These are phyloP conservation scores for Spermophilus dauricus DNA, from an alignment of 2,113 vertebrate species.

Conservation along the genomic window DNA sequence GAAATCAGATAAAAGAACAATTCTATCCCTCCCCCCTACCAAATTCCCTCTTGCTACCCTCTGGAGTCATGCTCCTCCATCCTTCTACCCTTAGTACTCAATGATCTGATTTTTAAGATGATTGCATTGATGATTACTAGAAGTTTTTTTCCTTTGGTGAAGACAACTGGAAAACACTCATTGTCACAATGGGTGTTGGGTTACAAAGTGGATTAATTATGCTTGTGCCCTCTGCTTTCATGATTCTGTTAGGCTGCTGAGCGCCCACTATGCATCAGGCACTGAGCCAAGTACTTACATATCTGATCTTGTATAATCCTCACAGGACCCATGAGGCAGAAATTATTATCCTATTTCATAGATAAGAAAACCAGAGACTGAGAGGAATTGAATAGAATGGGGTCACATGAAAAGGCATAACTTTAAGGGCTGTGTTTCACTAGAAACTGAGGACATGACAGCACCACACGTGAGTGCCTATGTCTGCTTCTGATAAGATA, in stretches of 20 bases:
- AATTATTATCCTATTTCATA: background rate
- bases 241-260: background rate
- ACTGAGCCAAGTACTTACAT: background rate
- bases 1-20: background rate
- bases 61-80: background rate
- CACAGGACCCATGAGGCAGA: background rate
- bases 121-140: background rate
- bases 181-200: background rate
- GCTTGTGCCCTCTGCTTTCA: background rate
- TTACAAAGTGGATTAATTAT: background rate
- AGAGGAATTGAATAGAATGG: background rate
- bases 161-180: background rate
- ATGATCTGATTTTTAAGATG: constrained; percentile 31
- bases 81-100: background rate
- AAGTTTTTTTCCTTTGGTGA: background rate
- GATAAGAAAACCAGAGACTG: background rate
- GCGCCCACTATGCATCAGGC: background rate
- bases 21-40: background rate
- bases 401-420: background rate
- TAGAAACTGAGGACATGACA: background rate
- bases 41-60: background rate
- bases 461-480: background rate
- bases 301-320: background rate
- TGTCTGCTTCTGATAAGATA: constrained; percentile 8
- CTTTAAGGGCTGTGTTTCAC: background rate